phyloP scores from a whole-genome alignment of 2,888 invertebrate species.

The Trileptium ribeirensis region DNA sequence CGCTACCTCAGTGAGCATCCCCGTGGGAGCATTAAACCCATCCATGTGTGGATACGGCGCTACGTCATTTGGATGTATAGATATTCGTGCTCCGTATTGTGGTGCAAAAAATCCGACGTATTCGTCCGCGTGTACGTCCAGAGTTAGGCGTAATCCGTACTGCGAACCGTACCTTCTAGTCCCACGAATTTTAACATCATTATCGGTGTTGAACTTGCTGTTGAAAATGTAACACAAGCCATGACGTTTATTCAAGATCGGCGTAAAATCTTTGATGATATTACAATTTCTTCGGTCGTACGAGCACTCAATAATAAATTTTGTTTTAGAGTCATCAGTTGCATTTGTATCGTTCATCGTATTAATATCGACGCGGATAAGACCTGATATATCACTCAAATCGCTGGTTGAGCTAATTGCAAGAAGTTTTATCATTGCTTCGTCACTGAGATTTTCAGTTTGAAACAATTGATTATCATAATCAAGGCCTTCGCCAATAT shows the following conservation, averaged over 20 bases:
- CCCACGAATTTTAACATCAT: neutral
- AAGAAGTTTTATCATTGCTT: too few relatives aligned
- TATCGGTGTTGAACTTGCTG: neutral
- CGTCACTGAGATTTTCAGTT: too few relatives aligned
- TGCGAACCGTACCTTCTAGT: neutral
- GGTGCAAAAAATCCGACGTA: conserved; percentile 41
- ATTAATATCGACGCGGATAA: too few relatives aligned
- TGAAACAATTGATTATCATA: too few relatives aligned
- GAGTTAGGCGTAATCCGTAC: conserved; percentile 40
- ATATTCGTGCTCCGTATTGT: conserved; percentile 38
- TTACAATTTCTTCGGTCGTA: conserved; percentile 15
- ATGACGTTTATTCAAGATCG: conserved; percentile 25
- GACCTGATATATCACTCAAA: too few relatives aligned
- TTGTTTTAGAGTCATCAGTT: too few relatives aligned
- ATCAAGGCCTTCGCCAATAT: too few relatives aligned
- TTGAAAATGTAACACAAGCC: conserved; percentile 38
- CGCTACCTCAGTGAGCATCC: conserved; percentile 18
- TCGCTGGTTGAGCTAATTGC: too few relatives aligned
- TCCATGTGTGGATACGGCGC: conserved; percentile 39
- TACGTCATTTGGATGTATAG: conserved; percentile 38
- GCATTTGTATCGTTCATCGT: too few relatives aligned
- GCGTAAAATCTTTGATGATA: neutral
- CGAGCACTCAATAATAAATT: conserved; percentile 18
- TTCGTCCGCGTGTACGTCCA: conserved; percentile 40
- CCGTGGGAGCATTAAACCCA: conserved; percentile 41